These are phyloP conservation scores for Epistrophe grossulariae DNA, from an alignment of 2,888 invertebrate genomes.

Conservation along the genomic window DNA sequence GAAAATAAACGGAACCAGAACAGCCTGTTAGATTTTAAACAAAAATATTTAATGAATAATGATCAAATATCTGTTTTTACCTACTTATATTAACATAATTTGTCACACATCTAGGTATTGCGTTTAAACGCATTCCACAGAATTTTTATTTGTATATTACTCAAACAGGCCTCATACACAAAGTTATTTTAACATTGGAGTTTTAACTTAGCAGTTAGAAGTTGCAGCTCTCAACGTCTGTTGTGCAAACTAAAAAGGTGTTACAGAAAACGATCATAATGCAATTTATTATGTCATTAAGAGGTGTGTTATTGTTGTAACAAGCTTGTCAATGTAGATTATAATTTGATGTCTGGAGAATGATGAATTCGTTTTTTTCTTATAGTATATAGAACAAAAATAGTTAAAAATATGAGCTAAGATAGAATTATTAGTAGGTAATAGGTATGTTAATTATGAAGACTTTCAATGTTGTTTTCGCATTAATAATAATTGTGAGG, in stretches of 20 bases:
- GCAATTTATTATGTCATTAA: slow-evolving; percentile 41
- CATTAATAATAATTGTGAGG: too few species aligned
- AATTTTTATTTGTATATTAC: neutral
- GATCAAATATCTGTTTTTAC: neutral
- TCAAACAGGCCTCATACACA: neutral
- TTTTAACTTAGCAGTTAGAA: neutral
- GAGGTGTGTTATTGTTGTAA: slow-evolving; percentile 30
- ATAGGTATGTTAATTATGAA: neutral
- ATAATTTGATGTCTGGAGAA: slow-evolving; percentile 5
- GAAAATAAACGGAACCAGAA: too few species aligned
- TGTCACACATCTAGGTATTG: neutral
- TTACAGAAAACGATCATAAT: slow-evolving; percentile 14
- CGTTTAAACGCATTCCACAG: neutral
- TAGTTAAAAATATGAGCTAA: neutral
- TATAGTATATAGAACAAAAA: neutral
- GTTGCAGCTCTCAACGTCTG: neutral
- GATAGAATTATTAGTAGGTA: neutral
- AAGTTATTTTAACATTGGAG: neutral
- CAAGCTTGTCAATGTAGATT: slow-evolving; percentile 12
- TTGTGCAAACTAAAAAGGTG: neutral
- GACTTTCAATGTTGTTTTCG: neutral
- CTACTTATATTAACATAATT: slow-evolving; percentile 10
- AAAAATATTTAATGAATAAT: neutral
- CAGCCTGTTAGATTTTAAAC: too few species aligned
- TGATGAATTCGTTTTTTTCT: neutral